phyloP scores from a whole-genome alignment of 2,797 vertebrate species.

The Steatocranus sp. region DNA sequence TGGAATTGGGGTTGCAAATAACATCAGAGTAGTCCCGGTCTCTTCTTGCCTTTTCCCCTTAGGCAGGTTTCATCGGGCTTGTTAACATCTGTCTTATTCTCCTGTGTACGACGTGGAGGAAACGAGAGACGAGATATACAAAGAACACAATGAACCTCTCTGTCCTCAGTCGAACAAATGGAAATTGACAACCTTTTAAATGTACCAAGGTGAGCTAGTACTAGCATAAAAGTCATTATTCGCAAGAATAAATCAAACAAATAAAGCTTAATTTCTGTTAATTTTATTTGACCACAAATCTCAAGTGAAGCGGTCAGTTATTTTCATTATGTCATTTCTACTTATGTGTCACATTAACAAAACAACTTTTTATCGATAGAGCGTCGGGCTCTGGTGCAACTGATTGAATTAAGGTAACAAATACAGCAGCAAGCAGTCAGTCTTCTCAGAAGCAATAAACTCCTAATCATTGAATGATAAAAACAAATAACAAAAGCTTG shows the following conservation, averaged over 20 bases:
- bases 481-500: not conserved
- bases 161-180: not conserved
- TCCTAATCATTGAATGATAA: not conserved
- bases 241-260: not conserved
- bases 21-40: not conserved
- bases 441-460: slow-evolving; percentile 24
- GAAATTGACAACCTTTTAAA: not conserved
- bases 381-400: slow-evolving; percentile 1
- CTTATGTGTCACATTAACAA: slow-evolving; percentile 6
- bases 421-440: not conserved
- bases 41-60: not conserved
- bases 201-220: not conserved
- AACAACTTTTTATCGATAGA: slow-evolving; percentile 8
- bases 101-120: not conserved
- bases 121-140: not conserved
- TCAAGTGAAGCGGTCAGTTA: slow-evolving; percentile 24
- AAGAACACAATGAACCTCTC: not conserved
- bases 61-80: slow-evolving; percentile 2
- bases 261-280: slow-evolving; percentile 2
- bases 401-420: slow-evolving; percentile 30
- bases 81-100: slow-evolving; percentile 27
- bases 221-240: not conserved
- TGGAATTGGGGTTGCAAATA: not conserved
- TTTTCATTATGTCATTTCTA: slow-evolving; percentile 19
- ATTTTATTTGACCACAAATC: not conserved